A percentile compares a stretch with the other conserved stretches of the same genome.
phyloP scores from a whole-genome alignment of 2,888 invertebrate species.

The Chironomus riparius region DNA sequence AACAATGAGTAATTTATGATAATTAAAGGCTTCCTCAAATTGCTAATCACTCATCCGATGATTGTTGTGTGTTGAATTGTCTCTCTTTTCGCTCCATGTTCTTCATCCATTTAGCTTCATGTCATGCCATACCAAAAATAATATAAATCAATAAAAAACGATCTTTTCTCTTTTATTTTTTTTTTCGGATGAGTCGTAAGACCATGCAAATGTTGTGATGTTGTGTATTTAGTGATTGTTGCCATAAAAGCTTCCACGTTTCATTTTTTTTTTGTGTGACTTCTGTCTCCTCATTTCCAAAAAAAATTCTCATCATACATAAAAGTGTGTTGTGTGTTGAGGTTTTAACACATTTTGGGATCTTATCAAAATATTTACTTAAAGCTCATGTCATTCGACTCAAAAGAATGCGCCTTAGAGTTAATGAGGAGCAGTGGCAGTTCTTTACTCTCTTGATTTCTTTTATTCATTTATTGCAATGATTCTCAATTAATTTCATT shows the following conservation, averaged over 20 bases:
- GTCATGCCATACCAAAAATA: neutral
- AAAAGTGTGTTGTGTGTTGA: too few species aligned
- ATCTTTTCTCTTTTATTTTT: neutral
- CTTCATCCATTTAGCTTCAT: neutral
- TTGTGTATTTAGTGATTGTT: neutral
- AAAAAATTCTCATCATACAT: too few species aligned
- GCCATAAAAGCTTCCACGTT: neutral
- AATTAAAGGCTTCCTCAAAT: slow-evolving; percentile 27
- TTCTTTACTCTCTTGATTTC: too few species aligned
- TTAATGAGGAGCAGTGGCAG: too few species aligned
- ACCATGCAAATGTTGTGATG: neutral
- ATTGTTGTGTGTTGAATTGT: neutral
- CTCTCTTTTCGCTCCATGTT: too few species aligned
- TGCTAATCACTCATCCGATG: slow-evolving; percentile 13
- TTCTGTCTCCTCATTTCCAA: too few species aligned
- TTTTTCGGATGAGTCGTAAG: neutral
- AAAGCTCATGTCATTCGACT: too few species aligned
- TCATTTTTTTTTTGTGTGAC: neutral
- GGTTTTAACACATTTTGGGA: too few species aligned
- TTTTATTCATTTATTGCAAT: too few species aligned
- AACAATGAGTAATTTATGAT: slow-evolving; percentile 28
- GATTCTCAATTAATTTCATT: too few species aligned
- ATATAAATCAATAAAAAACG: neutral
- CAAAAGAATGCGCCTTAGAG: too few species aligned
- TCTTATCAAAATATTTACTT: too few species aligned